Conservation (phyloP, 2,888 invertebrate genomes). For the Fragum whitleyi region DNA sequence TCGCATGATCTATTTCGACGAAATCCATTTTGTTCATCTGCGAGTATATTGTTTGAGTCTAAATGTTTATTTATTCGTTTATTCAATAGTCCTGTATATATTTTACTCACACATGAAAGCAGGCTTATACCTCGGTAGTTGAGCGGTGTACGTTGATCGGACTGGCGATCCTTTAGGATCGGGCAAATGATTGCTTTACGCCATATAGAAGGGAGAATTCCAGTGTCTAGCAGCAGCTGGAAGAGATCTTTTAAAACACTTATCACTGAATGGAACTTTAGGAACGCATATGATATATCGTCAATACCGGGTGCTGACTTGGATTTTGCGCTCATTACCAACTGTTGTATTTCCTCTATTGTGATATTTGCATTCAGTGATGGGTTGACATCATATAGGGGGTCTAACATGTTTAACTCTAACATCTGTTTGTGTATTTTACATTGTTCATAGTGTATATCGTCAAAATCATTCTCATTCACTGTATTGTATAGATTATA, state of each 20-base stretch:
- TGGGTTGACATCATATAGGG: slow-evolving; percentile 22
- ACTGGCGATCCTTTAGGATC: slow-evolving; percentile 19
- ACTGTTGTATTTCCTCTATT: slow-evolving; percentile 22
- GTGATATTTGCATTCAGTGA: slow-evolving; percentile 31
- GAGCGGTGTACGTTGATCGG: slow-evolving; percentile 15
- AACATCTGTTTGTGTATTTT: slow-evolving; percentile 47
- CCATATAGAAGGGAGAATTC: slow-evolving; percentile 36
- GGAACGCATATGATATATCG: slow-evolving; percentile 32
- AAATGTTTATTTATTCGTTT: slow-evolving; percentile 35
- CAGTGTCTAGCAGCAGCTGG: slow-evolving; percentile 36
- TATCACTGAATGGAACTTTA: slow-evolving; percentile 34
- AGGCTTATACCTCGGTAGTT: slow-evolving; percentile 36
- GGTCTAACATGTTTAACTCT: slow-evolving; percentile 31
- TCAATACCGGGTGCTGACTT: slow-evolving; percentile 28
- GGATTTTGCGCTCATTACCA: slow-evolving; percentile 31
- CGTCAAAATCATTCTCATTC: slow-evolving; percentile 27
- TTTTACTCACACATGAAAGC: slow-evolving; percentile 43
- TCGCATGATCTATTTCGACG: slow-evolving; percentile 42
- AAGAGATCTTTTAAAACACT: slow-evolving; percentile 29
- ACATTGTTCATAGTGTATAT: slow-evolving; percentile 19
- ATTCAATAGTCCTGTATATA: slow-evolving; percentile 43
- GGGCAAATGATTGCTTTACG: slow-evolving; percentile 33
- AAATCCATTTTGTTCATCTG: slow-evolving; percentile 53
- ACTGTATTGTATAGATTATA: slow-evolving; percentile 36
- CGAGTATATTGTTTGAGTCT: slow-evolving; percentile 29